Base-by-base conservation (phyloP, 1,140 invertebrate genomes). In the Achatina immaculata region DNA sequence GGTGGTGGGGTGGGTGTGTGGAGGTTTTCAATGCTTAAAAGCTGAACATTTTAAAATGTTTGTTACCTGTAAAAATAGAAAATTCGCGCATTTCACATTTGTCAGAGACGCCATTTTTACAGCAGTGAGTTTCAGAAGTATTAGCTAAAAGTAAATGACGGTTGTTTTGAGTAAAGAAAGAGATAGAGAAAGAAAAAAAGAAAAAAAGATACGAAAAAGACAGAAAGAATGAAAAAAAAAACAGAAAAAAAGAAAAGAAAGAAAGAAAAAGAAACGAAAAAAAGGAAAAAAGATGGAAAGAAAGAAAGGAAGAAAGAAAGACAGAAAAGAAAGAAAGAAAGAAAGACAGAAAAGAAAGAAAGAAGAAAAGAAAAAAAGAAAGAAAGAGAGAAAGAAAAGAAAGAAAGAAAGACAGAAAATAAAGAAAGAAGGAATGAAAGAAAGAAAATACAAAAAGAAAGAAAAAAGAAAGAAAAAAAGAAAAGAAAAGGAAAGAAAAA, bases 171-270 rank as follows among this genome's bases (percentile, higher is more conserved):
- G n/a, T n/a, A n/a, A n/a, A 71, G 68, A 71, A n/a, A 71, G 68
- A 71, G 55, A 65, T 16, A 77, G 45, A 58, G 55, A 19, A 34
- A 77, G 75, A 77, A 36, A 65, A 24, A 77, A 36, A 77, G 55
- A 77, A n/a, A 65, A 36, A 65, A 51, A 75, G 40, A 75, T 7
- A 75, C 38, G 45, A 48, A 19, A 48, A 19, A 48, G 45, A 48
- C 7, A 48, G 45, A 48, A 19, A 48, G 45, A 48, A 19, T 11
- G 45, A 48, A 19, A 48, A 19, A 48, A 19, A 48, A 19, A 48
- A 19, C 7, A 19, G 19, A 19, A 48, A 48, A 19, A 48, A 19
- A 48, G 45, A 48, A 51, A 43, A 51, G 16, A 51, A 45, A 58
- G 31, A 62, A 31, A 51, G 43, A 51, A 42, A 51, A 28, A 4